Conservation (phyloP, 2,888 invertebrate genomes). For the Eupithecia tripunctaria region DNA sequence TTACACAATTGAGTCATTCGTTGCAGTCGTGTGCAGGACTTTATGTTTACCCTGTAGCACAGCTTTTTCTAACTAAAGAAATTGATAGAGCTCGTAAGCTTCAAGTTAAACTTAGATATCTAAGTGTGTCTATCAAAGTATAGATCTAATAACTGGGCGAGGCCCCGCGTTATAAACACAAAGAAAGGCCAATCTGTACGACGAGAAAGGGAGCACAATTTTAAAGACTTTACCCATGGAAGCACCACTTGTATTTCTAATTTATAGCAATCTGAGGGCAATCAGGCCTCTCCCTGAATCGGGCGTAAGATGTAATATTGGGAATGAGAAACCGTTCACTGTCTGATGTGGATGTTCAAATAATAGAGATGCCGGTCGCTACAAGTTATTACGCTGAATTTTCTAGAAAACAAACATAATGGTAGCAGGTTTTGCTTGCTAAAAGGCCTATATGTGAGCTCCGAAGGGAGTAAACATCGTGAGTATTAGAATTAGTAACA, state of each 20-base stretch:
- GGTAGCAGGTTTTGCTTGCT: conserved; percentile 47
- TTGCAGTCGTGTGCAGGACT: background rate
- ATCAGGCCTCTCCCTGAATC: conserved; percentile 76
- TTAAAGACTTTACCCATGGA: conserved; percentile 74
- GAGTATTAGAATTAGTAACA: background rate
- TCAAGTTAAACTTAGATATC: background rate
- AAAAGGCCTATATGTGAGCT: conserved; percentile 40
- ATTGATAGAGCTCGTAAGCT: conserved; percentile 1
- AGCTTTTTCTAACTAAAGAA: background rate
- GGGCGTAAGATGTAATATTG: conserved; percentile 76
- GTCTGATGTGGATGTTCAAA: conserved; percentile 61
- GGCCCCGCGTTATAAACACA: conserved; percentile 62
- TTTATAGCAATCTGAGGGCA: conserved; percentile 81
- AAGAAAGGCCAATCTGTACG: conserved; percentile 80
- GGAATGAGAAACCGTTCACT: conserved; percentile 74
- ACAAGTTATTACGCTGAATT: conserved; percentile 55
- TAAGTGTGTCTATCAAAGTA: conserved; percentile 22
- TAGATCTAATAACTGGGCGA: conserved; percentile 58
- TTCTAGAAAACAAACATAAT: conserved; percentile 53
- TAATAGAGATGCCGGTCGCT: conserved; percentile 52
- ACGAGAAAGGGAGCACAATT: conserved; percentile 82
- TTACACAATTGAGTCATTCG: background rate
- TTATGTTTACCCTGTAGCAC: background rate
- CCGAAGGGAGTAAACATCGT: conserved; percentile 25
- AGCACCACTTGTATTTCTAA: conserved; percentile 77